phyloP scores from a whole-genome alignment of 2,113 vertebrate species.

The Gavialis gangeticus region DNA sequence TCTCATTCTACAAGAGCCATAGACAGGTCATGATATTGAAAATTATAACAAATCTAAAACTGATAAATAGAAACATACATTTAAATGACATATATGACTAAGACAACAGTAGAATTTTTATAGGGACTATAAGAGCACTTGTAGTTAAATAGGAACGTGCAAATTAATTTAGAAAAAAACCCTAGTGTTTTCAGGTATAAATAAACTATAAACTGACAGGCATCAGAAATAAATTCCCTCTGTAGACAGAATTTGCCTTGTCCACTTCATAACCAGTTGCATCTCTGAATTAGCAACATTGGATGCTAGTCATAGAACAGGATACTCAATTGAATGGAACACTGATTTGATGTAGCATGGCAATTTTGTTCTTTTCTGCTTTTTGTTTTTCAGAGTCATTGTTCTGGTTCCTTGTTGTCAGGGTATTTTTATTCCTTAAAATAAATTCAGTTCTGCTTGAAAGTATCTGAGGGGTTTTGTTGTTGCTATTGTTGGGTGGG shows the following conservation, averaged over 20 bases:
- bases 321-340: background rate
- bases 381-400: background rate
- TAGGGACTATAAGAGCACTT: background rate
- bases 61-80: background rate
- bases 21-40: background rate
- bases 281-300: background rate
- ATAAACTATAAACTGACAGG: background rate
- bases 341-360: background rate
- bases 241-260: background rate
- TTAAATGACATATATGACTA: background rate
- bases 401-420: background rate
- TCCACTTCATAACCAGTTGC: background rate
- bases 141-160: background rate
- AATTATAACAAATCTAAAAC: background rate
- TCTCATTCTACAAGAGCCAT: background rate
- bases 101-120: background rate
- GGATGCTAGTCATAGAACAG: background rate
- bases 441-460: background rate
- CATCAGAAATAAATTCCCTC: background rate
- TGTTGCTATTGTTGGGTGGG: background rate
- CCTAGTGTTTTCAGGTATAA: background rate
- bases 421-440: background rate
- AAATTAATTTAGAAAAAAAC: background rate
- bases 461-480: background rate
- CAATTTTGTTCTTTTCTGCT: background rate